Base-by-base conservation (phyloP, 1,140 invertebrate genomes). In the Drosophila pruinosa region DNA sequence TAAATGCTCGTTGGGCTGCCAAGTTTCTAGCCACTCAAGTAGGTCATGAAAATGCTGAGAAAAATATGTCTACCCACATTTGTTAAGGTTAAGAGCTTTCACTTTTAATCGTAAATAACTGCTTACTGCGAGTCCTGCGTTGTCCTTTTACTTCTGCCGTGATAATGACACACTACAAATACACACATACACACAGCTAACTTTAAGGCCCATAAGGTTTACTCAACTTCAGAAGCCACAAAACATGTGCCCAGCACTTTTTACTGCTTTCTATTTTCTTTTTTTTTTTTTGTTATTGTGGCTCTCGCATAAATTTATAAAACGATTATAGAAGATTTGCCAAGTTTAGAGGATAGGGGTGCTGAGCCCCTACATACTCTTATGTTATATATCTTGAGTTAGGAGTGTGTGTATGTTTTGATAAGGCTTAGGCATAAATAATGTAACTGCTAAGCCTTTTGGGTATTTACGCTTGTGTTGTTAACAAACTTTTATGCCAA, bases 391-490 rank as follows among this genome's bases (percentile, higher is more conserved):
- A 14, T 14, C 7, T 15, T 12, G 22, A 8, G 12, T 56, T 47
- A 52, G 54, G 39, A 50, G 15, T 58, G 52, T 75, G 58, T 45
- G 54, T 78, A 61, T 58, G 19, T 71, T 65, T 62, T 78, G 76
- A 73, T 85, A 75, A 71, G 81, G 69, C 81, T 73, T 56, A 53
- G 72, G 64, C 63, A 86, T 85, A 86, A 78, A 80, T 85, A 85
- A 86, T 85, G 61, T 64, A 67, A 61, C 68, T 76, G 81, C 52
- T 67, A 85, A 83, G 81, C 83, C 80, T 67, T 80, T 85, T 85
- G 80, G 80, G 80, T 76, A 85, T 83, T 83, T 83, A 85, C 80
- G 80, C 68, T 79, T 68, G 58, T 85, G 76, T 85, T 76, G 80
- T 73, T 75, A 75, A 72, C 72, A 76, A 85, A 75, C 50, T 75